These are phyloP conservation scores for Monopterus albus DNA, from an alignment of 2,113 vertebrate genomes.

Conservation along the genomic window DNA sequence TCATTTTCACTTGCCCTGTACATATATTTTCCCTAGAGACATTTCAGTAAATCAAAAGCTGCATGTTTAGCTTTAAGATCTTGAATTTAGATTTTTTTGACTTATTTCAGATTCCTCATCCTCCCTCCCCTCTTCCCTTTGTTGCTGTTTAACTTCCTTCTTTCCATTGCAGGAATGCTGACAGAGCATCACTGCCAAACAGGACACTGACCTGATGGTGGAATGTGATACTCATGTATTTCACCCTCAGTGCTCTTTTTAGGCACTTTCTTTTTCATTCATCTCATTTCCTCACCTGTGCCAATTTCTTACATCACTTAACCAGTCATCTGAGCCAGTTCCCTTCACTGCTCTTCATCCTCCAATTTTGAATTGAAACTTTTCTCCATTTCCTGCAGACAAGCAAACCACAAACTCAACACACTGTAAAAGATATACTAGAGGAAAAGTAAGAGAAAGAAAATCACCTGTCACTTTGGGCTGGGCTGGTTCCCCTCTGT, in stretches of 20 bases:
- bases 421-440: not conserved
- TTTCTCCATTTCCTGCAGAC: not conserved
- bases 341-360: not conserved
- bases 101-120: not conserved
- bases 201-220: constrained; percentile 14
- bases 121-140: not conserved
- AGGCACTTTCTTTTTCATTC: constrained; percentile 12
- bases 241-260: not conserved
- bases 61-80: not conserved
- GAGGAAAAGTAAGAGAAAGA: not conserved
- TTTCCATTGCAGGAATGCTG: constrained; percentile 12
- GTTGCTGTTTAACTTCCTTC: not conserved
- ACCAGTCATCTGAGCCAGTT: not conserved
- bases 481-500: not conserved
- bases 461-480: not conserved
- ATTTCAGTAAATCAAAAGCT: too few relatives aligned
- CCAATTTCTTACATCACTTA: not conserved
- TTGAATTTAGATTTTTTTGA: not conserved
- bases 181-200: constrained; percentile 8
- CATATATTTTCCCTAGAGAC: too few relatives aligned
- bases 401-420: not conserved
- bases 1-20: too few relatives aligned
- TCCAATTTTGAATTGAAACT: not conserved
- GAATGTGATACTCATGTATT: constrained; percentile 12
- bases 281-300: constrained; percentile 5